Evolutionary conservation across 2,113 vertebrate genomes (phyloP), one percentile per base, ranked within the genome.

Genomic region (cat (Felis catus)): DNA sequence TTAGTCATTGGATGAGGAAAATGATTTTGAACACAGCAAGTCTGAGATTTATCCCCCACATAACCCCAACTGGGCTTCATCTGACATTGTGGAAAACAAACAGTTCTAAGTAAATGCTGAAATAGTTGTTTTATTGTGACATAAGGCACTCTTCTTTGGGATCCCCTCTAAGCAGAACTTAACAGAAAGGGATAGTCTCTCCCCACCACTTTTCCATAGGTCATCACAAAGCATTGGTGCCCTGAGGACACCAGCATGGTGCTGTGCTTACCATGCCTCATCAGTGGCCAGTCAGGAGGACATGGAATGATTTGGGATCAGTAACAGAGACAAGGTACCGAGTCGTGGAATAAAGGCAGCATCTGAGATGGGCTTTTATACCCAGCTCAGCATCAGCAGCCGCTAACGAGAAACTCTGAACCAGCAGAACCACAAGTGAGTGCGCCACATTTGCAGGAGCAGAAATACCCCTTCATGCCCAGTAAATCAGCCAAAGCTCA

Each of bases 1-100:
- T 95, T 88, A 87, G 88, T 96, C 94, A 92, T 70, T 45, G 45
- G 36, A 79, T 76, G 74, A 82, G 87, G 74, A 83, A 87, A 78
- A 71, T 41, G 13, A 93, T 76, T 88, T 45, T 63, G 65, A 63
- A 31, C 9, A 39, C 41, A 91, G 41, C 15, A 65, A 81, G 70
- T 45, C 51, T 82, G 73, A 74, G 83, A 85, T 45, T 74, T 39
- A 82, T 41, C 29, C n/a, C 66, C 53, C 71, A n/a, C 41, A 65
- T 78, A 51, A 53, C 76, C 83, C 65, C 70, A 10, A 0, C 0
- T 48, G 39, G 73, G 14, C 70, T 45, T 53, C 0, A 1, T 65
- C 29, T 53, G 74, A 89, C 19, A 68, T 9, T 15, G 71, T 23
- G n/a, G 25, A 48, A 81, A 91, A 4, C n/a, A 73, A 51, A 21